A percentile compares a stretch with the other conserved stretches of the same genome.
phyloP scores from a whole-genome alignment of 1,140 invertebrate genomes.

The Papilio xuthus region DNA sequence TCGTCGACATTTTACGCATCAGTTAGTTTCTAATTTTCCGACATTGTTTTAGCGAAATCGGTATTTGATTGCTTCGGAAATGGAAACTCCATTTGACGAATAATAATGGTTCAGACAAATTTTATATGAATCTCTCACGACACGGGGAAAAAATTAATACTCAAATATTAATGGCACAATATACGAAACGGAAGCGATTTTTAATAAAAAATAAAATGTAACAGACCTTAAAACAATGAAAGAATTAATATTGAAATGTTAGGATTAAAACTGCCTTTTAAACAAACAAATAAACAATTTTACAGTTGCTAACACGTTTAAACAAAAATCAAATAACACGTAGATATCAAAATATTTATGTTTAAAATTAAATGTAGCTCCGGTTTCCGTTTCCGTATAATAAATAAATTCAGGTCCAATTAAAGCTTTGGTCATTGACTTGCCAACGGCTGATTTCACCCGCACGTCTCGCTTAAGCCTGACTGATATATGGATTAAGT shows the following conservation, averaged over 20 bases:
- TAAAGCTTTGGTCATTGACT: slow-evolving; percentile 30
- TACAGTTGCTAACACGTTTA: no score
- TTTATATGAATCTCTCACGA: slow-evolving; percentile 22
- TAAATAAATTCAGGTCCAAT: slow-evolving; percentile 31
- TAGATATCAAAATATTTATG: neutral
- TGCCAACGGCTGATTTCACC: slow-evolving; percentile 35
- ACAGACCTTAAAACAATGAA: neutral
- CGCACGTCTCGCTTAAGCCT: slow-evolving; percentile 33
- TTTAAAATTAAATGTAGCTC: neutral
- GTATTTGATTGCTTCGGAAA: slow-evolving; percentile 58
- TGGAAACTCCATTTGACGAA: slow-evolving; percentile 24
- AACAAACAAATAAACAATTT: no score
- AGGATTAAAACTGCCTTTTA: neutral
- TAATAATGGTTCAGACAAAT: neutral
- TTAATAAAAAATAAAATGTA: neutral
- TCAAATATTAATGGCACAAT: slow-evolving; percentile 18
- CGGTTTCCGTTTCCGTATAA: neutral
- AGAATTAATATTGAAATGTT: neutral
- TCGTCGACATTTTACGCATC: slow-evolving; percentile 57
- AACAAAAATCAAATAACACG: neutral
- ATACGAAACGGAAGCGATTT: neutral
- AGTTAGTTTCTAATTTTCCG: slow-evolving; percentile 66
- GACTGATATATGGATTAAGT: slow-evolving; percentile 37
- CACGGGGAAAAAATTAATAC: neutral
- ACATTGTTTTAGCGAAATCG: slow-evolving; percentile 65